Conservation (phyloP, 2,888 invertebrate genomes). For the Germaria angustata region DNA sequence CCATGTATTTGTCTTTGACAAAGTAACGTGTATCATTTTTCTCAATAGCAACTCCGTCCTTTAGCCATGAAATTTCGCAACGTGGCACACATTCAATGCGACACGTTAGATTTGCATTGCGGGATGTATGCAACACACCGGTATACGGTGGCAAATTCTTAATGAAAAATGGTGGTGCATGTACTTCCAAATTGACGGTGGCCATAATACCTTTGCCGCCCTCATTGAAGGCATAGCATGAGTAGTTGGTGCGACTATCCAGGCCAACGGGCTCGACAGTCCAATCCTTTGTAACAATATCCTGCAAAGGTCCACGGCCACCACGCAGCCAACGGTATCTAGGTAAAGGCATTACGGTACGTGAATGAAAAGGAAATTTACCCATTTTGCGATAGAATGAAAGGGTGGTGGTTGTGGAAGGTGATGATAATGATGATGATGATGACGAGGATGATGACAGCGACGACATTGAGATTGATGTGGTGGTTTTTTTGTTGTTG, state of each 20-base stretch:
- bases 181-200: slow-evolving; percentile 86
- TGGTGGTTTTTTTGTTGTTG: slow-evolving; percentile 51
- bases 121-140: slow-evolving; percentile 88
- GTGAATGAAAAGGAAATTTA: slow-evolving; percentile 76
- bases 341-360: slow-evolving; percentile 76
- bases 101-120: slow-evolving; percentile 89
- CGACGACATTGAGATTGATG: slow-evolving; percentile 48
- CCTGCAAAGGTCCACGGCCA: slow-evolving; percentile 85
- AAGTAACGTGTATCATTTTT: slow-evolving; percentile 83
- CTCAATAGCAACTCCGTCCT: slow-evolving; percentile 86
- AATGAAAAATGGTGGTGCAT: slow-evolving; percentile 93
- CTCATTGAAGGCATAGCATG: slow-evolving; percentile 91
- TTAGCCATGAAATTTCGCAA: slow-evolving; percentile 92
- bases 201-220: slow-evolving; percentile 89
- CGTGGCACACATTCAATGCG: slow-evolving; percentile 94
- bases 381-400: slow-evolving; percentile 77
- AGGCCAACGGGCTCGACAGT: slow-evolving; percentile 91
- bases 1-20: slow-evolving; percentile 84
- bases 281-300: slow-evolving; percentile 88
- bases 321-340: slow-evolving; percentile 91
- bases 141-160: slow-evolving; percentile 90
- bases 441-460: slow-evolving; percentile 37
- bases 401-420: slow-evolving; percentile 56
- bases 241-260: slow-evolving; percentile 93
- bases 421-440: slow-evolving; percentile 48